These are phyloP conservation scores for Nestor notabilis DNA, from an alignment of 2,113 vertebrate genomes.

Conservation along the genomic window DNA sequence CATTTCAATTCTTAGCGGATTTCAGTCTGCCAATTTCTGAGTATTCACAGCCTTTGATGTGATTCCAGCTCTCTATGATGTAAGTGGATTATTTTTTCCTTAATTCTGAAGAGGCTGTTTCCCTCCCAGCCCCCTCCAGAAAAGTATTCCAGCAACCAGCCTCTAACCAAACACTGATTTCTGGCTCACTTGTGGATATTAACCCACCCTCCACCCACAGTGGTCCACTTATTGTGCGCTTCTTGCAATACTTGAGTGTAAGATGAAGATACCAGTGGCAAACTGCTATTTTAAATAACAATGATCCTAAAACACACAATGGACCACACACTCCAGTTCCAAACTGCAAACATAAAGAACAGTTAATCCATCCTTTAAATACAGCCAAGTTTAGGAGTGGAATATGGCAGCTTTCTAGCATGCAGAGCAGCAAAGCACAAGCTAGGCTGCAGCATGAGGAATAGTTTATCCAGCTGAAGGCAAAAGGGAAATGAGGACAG, in stretches of 20 bases:
- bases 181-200: neutral
- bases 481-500: constrained; percentile 21
- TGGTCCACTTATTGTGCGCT: neutral
- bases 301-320: neutral
- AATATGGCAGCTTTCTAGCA: constrained; percentile 36
- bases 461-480: constrained; percentile 14
- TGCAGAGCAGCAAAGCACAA: neutral
- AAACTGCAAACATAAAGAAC: constrained; percentile 44
- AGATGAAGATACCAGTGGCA: neutral
- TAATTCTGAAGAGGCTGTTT: constrained; percentile 31
- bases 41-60: constrained; percentile 68
- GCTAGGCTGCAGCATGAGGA: neutral
- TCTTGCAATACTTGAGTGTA: neutral
- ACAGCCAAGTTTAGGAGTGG: constrained; percentile 38
- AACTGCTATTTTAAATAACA: constrained; percentile 39
- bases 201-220: neutral
- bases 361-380: constrained; percentile 58
- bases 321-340: neutral
- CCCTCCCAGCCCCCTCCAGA: neutral
- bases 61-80: constrained; percentile 66
- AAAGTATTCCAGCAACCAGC: neutral
- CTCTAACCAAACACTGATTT: neutral
- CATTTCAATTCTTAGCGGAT: constrained; percentile 57
- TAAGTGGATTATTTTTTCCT: constrained; percentile 66
- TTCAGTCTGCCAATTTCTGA: constrained; percentile 65